phyloP scores from a whole-genome alignment of 2,113 vertebrate genomes.

The Oreamnos americanus region DNA sequence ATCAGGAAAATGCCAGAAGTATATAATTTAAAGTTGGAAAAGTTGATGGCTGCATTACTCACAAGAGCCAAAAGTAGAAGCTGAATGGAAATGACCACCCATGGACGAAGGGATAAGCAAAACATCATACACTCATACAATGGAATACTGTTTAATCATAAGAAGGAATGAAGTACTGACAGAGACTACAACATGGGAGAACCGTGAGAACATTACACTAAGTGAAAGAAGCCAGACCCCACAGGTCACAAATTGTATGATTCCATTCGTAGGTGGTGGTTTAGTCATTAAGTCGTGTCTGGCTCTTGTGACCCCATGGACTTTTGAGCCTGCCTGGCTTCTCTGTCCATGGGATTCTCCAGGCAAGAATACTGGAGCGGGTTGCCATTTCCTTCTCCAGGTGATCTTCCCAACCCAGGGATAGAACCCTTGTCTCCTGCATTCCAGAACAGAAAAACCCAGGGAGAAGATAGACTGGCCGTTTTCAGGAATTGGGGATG shows the following conservation, averaged over 20 bases:
- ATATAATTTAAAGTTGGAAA: not conserved
- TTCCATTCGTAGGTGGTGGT: not conserved
- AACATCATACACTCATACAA: not conserved
- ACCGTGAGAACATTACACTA: not conserved
- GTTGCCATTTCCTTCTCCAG: not conserved
- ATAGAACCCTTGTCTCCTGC: not conserved
- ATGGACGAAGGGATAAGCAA: not conserved
- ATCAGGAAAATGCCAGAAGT: not conserved
- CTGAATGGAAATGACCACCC: not conserved
- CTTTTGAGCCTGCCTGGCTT: not conserved
- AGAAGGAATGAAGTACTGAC: not conserved
- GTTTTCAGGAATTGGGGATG: not conserved
- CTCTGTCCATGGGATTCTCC: not conserved
- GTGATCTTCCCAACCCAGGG: accelerated
- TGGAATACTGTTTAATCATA: not conserved
- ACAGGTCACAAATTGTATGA: accelerated
- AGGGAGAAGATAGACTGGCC: not conserved
- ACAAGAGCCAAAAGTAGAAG: not conserved
- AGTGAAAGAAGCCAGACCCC: not conserved
- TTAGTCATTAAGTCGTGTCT: not conserved
- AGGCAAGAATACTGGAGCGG: not conserved
- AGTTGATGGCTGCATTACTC: not conserved
- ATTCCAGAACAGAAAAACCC: not conserved
- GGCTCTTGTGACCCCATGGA: not conserved
- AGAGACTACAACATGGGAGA: accelerated